A percentile compares a stretch with the other conserved stretches of the same genome.
Evolutionary conservation across 2,113 vertebrate species (phyloP).

Genomic region (Microtus richardsoni): DNA sequence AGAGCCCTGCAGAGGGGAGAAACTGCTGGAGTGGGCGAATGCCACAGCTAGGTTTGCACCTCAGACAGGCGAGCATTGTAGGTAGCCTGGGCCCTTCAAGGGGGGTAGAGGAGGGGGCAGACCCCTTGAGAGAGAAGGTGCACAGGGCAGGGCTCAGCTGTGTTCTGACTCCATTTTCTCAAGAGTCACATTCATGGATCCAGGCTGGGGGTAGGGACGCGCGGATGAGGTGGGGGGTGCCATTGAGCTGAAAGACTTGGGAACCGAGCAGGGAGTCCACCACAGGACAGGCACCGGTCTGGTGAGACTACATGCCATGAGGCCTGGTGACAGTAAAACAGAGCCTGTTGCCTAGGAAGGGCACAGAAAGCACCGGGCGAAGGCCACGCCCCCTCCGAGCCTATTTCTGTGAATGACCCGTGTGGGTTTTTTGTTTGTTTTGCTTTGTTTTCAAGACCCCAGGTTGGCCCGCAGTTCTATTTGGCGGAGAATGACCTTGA

Average conservation of each 20-base stretch:
- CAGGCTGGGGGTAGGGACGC: fast-evolving
- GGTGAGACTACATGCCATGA: fast-evolving
- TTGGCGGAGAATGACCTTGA: background rate
- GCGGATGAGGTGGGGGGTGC: too few relatives aligned
- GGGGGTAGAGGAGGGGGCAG: background rate
- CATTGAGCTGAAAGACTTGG: background rate
- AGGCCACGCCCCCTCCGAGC: background rate
- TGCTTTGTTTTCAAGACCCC: background rate
- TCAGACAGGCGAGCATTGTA: background rate
- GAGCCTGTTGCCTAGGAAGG: background rate
- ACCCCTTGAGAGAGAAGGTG: background rate
- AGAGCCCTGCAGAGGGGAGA: background rate
- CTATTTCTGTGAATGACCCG: background rate
- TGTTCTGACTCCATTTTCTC: background rate
- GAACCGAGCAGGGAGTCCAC: background rate
- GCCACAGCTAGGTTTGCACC: background rate
- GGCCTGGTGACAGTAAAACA: background rate
- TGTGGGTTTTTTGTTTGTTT: background rate
- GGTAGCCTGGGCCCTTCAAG: background rate
- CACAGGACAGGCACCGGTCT: background rate
- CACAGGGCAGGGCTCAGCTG: background rate
- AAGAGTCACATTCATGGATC: background rate
- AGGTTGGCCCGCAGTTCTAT: background rate
- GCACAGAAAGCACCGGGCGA: background rate
- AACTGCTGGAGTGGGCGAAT: background rate